A percentile compares a stretch with the other conserved stretches of the same genome.
Conservation (phyloP, 2,888 invertebrate genomes). For the Urechis unicinctus region DNA sequence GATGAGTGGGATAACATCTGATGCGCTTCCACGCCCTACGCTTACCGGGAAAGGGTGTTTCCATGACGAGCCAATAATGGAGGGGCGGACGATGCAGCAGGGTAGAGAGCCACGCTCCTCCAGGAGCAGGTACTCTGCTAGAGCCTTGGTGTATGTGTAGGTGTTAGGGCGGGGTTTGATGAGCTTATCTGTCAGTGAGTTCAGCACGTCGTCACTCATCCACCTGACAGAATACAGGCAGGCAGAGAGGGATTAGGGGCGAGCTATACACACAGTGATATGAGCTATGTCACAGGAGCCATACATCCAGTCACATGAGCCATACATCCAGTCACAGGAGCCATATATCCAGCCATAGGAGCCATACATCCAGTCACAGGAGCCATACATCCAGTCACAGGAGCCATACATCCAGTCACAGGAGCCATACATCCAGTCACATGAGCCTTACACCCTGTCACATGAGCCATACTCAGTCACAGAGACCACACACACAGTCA, state of each 20-base stretch:
- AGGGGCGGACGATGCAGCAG: conserved; percentile 72
- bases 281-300: neutral
- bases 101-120: conserved; percentile 70
- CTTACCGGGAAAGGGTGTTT: conserved; percentile 43
- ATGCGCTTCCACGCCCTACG: neutral
- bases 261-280: neutral
- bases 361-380: no score
- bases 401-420: no score
- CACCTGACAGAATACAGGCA: conserved; percentile 29
- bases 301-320: no score
- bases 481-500: no score
- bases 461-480: no score
- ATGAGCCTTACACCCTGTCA: no score
- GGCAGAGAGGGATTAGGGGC: neutral
- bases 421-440: no score
- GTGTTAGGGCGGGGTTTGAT: conserved; percentile 74
- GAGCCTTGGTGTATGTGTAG: conserved; percentile 78
- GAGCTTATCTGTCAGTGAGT: conserved; percentile 45
- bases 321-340: no score
- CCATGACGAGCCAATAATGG: conserved; percentile 74
- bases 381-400: no score
- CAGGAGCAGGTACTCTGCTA: conserved; percentile 72
- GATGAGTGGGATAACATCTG: neutral
- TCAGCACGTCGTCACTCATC: conserved; percentile 51
- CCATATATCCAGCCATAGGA: no score